These are phyloP conservation scores for Chrysocyon brachyurus DNA, from an alignment of 2,797 vertebrate species.

Conservation along the genomic window DNA sequence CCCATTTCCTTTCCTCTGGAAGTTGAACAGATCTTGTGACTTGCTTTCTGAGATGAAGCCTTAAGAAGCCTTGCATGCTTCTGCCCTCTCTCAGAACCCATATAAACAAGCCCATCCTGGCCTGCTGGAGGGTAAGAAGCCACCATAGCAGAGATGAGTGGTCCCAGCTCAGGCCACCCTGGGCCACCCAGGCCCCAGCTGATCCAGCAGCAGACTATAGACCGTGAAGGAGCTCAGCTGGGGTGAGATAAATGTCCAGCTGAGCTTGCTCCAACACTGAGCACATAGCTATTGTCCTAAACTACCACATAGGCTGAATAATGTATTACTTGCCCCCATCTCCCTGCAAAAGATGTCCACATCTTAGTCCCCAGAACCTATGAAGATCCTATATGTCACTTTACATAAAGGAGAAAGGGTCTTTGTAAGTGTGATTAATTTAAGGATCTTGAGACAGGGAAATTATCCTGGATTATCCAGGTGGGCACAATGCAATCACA, in stretches of 20 bases:
- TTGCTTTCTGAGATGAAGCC: neutral
- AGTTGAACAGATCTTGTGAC: neutral
- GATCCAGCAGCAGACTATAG: neutral
- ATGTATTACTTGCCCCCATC: fast-evolving
- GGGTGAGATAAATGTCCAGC: neutral
- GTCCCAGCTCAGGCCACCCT: neutral
- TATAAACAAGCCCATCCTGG: neutral
- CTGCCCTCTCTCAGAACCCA: neutral
- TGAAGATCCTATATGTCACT: too few relatives aligned
- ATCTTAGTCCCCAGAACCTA: neutral
- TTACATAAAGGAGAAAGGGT: neutral
- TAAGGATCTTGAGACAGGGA: neutral
- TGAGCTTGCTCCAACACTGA: neutral
- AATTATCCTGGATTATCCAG: neutral
- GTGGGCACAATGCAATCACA: neutral
- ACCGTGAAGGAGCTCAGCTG: neutral
- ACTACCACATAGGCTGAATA: neutral
- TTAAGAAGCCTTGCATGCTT: neutral
- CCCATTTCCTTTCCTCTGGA: neutral
- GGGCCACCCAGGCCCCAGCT: neutral
- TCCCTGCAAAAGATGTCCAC: neutral
- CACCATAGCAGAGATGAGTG: neutral
- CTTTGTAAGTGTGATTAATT: neutral
- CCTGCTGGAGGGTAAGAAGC: neutral
- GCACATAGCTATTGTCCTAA: neutral